A percentile compares a stretch with the other conserved stretches of the same genome.
phyloP scores from a whole-genome alignment of 2,113 vertebrate species.

The Pangasianodon gigas region DNA sequence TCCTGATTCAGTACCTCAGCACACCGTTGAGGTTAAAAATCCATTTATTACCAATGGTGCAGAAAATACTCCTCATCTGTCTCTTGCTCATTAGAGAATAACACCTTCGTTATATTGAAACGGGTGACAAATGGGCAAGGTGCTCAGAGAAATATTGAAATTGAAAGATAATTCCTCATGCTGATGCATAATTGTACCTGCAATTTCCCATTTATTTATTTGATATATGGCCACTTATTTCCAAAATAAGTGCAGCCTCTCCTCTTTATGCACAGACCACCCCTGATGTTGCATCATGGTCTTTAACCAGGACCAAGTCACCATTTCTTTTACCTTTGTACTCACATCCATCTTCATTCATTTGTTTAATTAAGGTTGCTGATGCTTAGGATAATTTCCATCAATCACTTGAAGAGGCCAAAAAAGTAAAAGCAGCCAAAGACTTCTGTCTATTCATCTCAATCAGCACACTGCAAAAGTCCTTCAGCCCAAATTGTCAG shows the following conservation, averaged over 20 bases:
- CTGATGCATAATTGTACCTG: conserved; percentile 57
- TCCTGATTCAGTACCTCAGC: conserved; percentile 47
- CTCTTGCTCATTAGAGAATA: conserved; percentile 61
- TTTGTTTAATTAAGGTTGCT: conserved; percentile 65
- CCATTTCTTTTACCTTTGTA: conserved; percentile 52
- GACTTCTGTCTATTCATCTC: conserved; percentile 65
- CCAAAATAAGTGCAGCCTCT: conserved; percentile 11
- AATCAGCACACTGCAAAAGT: conserved; percentile 53
- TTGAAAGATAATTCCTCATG: conserved; percentile 69
- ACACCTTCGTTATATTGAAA: conserved; percentile 65
- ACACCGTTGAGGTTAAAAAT: conserved; percentile 57
- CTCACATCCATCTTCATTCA: conserved; percentile 64
- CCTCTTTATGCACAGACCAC: conserved; percentile 41
- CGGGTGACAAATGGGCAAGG: conserved; percentile 67
- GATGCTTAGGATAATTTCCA: conserved; percentile 69
- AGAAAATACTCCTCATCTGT: conserved; percentile 61
- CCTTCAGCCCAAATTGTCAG: conserved; percentile 54
- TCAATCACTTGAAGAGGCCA: conserved; percentile 67
- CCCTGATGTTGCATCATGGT: conserved; percentile 7
- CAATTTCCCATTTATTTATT: conserved; percentile 46
- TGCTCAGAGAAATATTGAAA: conserved; percentile 70
- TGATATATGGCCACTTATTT: conserved; percentile 38
- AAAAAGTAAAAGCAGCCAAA: conserved; percentile 64
- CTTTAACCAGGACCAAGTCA: conserved; percentile 19
- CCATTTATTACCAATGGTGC: conserved; percentile 58